phyloP scores from a whole-genome alignment of 2,888 invertebrate species.

The Harmothoe impar region DNA sequence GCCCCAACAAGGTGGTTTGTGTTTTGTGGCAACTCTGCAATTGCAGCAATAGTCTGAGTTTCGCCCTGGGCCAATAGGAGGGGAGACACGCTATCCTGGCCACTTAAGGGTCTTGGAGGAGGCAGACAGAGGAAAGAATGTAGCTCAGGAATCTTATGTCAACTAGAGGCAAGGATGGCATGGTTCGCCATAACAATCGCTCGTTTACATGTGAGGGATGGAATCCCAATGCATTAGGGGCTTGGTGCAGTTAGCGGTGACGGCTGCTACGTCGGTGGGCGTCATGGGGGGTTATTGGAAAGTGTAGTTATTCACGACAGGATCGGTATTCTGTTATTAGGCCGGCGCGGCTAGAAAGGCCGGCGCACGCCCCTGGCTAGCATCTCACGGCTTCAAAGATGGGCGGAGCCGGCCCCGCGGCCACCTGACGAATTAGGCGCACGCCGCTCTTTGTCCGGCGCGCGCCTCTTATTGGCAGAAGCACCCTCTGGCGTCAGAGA shows the following conservation, averaged over 20 bases:
- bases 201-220: neutral
- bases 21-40: neutral
- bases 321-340: constrained; percentile 47
- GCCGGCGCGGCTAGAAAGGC: neutral
- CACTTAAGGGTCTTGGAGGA: constrained; percentile 16
- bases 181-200: neutral
- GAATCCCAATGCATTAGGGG: constrained; percentile 28
- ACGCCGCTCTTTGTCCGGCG: constrained; percentile 10
- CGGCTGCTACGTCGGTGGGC: neutral
- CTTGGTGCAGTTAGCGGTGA: neutral
- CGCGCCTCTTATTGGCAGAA: constrained; percentile 27
- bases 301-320: neutral
- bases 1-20: neutral
- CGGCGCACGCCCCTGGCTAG: constrained; percentile 1
- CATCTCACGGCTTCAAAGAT: constrained; percentile 42
- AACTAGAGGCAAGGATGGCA: neutral
- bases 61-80: neutral
- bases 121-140: constrained; percentile 12
- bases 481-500: constrained; percentile 13
- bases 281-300: constrained; percentile 25
- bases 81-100: neutral
- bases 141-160: neutral
- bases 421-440: constrained; percentile 41
- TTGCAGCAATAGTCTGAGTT: neutral
- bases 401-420: constrained; percentile 8